These are phyloP conservation scores for Callithrix jacchus DNA, from an alignment of 2,113 vertebrate genomes.

Conservation along the genomic window DNA sequence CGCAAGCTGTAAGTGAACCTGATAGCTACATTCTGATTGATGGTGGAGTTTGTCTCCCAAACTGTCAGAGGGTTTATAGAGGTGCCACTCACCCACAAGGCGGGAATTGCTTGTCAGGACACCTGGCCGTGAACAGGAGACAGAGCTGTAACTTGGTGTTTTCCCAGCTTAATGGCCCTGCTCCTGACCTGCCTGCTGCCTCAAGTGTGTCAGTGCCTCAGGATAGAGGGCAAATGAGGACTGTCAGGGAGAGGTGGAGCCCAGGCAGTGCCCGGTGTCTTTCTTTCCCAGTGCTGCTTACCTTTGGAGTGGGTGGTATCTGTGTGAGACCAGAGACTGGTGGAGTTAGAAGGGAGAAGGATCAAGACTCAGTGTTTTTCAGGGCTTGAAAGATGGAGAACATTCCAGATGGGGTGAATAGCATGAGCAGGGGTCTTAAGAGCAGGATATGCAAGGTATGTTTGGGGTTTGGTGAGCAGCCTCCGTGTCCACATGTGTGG, in stretches of 20 bases:
- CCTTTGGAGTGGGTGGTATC: not conserved
- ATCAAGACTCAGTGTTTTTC: not conserved
- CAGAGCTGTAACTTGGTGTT: constrained; percentile 88
- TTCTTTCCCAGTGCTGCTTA: not conserved
- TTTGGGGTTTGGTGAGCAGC: not conserved
- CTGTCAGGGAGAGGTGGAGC: constrained; percentile 71
- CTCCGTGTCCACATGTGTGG: not conserved
- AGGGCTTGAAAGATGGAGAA: constrained; percentile 20
- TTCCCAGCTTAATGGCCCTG: constrained; percentile 83
- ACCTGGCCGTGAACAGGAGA: constrained; percentile 84
- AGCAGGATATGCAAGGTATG: not conserved
- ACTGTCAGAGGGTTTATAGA: constrained; percentile 98
- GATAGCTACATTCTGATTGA: constrained; percentile 94
- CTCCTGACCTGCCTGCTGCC: constrained; percentile 83
- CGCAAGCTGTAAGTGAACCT: constrained; percentile 89
- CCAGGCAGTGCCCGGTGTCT: not conserved
- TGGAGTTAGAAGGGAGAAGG: not conserved
- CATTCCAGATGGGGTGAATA: not conserved
- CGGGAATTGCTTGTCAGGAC: constrained; percentile 89
- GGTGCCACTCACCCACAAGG: constrained; percentile 91
- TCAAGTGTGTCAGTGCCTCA: constrained; percentile 79
- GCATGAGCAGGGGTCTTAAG: not conserved
- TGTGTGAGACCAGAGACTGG: not conserved
- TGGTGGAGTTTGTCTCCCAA: constrained; percentile 94
- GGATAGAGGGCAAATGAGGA: constrained; percentile 79